Percentiles rank a stretch among this genome's conserved stretches.
Conservation (phyloP, 2,888 invertebrate genomes). For the Nesidiocoris tenuis region DNA sequence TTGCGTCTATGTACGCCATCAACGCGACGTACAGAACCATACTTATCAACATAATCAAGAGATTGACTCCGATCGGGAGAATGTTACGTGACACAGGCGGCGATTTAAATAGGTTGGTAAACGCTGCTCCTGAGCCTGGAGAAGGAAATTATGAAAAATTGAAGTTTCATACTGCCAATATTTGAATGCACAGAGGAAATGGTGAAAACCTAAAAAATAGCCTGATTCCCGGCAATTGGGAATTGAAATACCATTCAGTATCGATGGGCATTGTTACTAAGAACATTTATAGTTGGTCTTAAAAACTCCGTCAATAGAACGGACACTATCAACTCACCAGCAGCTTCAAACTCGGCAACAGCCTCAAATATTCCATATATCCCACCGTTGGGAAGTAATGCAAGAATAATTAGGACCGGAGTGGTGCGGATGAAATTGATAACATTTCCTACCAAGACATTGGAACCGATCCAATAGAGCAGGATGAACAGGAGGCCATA, state of each 20-base stretch:
- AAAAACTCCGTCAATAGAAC: no score
- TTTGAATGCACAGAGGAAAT: background rate
- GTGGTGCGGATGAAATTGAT: constrained; percentile 3
- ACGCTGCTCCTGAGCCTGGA: constrained; percentile 49
- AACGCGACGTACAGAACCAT: constrained; percentile 56
- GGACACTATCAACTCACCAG: constrained; percentile 17
- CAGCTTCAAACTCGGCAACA: constrained; percentile 32
- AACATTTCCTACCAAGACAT: background rate
- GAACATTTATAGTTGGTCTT: no score
- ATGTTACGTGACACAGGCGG: constrained; percentile 52
- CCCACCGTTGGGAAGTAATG: constrained; percentile 24
- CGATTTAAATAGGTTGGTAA: constrained; percentile 52
- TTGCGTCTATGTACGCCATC: constrained; percentile 63
- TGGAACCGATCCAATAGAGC: constrained; percentile 19
- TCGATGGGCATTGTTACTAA: no score
- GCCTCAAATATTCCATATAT: constrained; percentile 24
- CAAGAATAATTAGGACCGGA: background rate
- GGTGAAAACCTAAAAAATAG: background rate
- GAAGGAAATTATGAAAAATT: background rate
- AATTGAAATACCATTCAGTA: no score
- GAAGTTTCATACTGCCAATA: background rate
- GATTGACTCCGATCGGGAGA: constrained; percentile 53
- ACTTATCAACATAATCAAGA: constrained; percentile 59
- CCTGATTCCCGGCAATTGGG: no score
- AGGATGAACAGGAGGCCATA: constrained; percentile 16